Evolutionary conservation across 2,797 vertebrate genomes (phyloP).

Genomic region (Macrochelys suwanniensis): DNA sequence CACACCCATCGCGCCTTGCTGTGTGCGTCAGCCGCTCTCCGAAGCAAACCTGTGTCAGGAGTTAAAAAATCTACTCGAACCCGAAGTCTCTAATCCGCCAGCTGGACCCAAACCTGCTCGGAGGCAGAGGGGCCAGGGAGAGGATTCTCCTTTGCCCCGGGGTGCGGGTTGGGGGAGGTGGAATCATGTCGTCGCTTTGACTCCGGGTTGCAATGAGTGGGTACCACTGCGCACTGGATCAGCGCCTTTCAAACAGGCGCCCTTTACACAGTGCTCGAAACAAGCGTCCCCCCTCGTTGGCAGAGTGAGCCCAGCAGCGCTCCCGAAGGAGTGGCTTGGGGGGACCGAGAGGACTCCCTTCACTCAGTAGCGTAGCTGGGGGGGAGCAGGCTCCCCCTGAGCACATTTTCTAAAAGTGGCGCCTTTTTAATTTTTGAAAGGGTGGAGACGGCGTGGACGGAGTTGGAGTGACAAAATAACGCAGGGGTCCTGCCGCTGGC

Average conservation of each 20-base stretch:
- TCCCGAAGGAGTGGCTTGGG: background rate
- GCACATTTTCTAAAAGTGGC: no score
- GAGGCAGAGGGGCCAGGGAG: background rate
- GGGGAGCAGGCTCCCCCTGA: no score
- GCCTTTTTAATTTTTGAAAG: no score
- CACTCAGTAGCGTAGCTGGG: no score
- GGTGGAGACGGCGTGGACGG: no score
- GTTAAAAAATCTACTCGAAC: background rate
- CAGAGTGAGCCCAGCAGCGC: background rate
- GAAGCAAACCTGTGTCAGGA: background rate
- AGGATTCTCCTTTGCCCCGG: background rate
- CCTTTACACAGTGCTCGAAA: background rate
- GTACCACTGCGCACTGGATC: no score
- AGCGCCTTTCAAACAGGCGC: background rate
- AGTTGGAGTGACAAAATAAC: no score
- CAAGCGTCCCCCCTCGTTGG: no score
- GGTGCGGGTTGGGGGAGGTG: accelerated
- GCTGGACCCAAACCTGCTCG: background rate
- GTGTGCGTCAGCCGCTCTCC: background rate
- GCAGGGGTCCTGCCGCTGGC: no score
- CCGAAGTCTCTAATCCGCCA: no score
- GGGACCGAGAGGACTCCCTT: background rate
- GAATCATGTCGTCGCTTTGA: background rate
- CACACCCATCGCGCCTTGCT: no score
- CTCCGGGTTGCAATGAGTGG: background rate